A percentile compares a stretch with the other conserved stretches of the same genome.
phyloP scores from a whole-genome alignment of 2,113 vertebrate species.

The Erpornis zantholeuca region DNA sequence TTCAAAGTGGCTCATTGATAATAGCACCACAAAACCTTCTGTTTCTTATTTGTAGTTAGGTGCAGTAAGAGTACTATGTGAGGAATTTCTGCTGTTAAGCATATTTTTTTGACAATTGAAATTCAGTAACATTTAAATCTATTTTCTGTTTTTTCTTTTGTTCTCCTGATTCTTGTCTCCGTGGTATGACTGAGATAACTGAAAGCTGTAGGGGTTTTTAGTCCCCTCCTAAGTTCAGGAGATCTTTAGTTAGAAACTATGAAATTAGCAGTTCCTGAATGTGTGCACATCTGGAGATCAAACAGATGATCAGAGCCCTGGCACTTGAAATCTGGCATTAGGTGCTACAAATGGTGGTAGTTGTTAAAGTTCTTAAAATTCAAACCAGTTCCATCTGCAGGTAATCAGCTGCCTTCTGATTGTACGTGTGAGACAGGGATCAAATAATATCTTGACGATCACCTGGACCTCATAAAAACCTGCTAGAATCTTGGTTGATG shows the following conservation, averaged over 20 bases:
- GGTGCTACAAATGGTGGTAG: not conserved
- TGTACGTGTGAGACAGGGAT: not conserved
- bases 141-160: not conserved
- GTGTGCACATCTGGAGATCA: not conserved
- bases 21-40: not conserved
- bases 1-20: not conserved
- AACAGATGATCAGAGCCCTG: not conserved
- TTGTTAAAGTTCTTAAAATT: not conserved
- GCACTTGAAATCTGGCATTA: not conserved
- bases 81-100: not conserved
- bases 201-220: not conserved
- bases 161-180: not conserved
- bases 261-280: not conserved
- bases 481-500: not conserved
- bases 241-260: not conserved
- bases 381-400: not conserved
- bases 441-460: slow-evolving; percentile 13
- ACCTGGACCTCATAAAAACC: slow-evolving; percentile 22
- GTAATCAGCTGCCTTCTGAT: not conserved
- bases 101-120: not conserved
- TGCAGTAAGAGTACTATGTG: not conserved
- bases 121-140: not conserved
- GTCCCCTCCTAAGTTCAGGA: not conserved
- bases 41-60: not conserved
- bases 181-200: not conserved